These are phyloP conservation scores for Notothenia coriiceps DNA, from an alignment of 2,113 vertebrate species.

Conservation along the genomic window DNA sequence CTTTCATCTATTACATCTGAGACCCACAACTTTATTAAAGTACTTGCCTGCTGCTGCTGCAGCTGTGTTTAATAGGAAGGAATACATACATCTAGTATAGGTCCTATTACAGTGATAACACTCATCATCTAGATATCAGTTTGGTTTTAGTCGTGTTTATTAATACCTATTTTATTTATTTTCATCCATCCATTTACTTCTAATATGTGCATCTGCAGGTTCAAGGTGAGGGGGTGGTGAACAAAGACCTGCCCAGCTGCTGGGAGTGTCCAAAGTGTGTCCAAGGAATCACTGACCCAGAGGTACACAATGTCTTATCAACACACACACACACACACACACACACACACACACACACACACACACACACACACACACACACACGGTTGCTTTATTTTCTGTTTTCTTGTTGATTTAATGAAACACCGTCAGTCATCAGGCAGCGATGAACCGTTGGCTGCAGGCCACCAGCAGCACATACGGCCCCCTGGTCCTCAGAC, in stretches of 20 bases:
- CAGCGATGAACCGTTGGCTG: slow-evolving; percentile 78
- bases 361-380: slow-evolving; percentile 15
- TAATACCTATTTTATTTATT: background rate
- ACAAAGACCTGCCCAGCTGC: slow-evolving; percentile 96
- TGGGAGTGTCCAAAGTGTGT: slow-evolving; percentile 98
- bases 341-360: slow-evolving; percentile 27
- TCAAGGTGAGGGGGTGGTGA: slow-evolving; percentile 92
- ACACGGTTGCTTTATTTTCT: slow-evolving; percentile 26
- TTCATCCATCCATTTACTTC: background rate
- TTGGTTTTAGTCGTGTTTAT: background rate
- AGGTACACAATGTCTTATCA: slow-evolving; percentile 72
- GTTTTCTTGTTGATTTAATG: slow-evolving; percentile 31
- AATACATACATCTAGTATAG: background rate
- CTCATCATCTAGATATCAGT: background rate
- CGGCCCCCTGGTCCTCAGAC: slow-evolving; percentile 74
- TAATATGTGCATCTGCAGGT: slow-evolving; percentile 78
- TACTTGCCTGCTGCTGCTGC: no score
- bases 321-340: slow-evolving; percentile 2
- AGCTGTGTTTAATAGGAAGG: background rate
- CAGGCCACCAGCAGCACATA: slow-evolving; percentile 68
- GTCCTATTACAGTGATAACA: background rate
- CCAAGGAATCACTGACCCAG: slow-evolving; percentile 87
- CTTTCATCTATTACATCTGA: background rate
- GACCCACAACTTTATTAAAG: background rate
- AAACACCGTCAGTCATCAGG: slow-evolving; percentile 79